These are phyloP conservation scores for Astyanax mexicanus DNA, from an alignment of 2,797 vertebrate species.

Conservation along the genomic window DNA sequence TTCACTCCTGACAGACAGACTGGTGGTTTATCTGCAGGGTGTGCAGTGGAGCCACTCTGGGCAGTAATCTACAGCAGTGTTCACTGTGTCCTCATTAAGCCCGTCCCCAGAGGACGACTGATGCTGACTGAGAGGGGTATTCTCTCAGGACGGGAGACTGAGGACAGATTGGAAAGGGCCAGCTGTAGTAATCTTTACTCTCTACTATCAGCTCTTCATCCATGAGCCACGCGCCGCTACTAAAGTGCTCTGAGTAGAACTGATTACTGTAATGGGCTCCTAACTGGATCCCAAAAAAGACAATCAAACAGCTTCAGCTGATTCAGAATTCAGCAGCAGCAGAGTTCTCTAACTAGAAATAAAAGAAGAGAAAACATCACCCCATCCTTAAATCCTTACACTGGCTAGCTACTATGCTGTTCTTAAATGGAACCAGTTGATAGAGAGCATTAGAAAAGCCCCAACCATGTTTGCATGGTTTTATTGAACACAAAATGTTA, in stretches of 20 bases:
- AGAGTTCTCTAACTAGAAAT: too few species aligned
- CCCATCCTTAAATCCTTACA: too few species aligned
- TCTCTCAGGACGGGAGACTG: constrained; percentile 63
- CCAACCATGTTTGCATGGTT: too few species aligned
- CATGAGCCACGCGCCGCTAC: constrained; percentile 63
- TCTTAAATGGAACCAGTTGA: too few species aligned
- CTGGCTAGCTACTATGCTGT: too few species aligned
- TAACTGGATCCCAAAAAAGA: too few species aligned
- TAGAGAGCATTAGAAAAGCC: too few species aligned
- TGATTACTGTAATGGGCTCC: too few species aligned
- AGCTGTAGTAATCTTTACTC: constrained; percentile 69
- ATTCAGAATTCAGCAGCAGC: too few species aligned
- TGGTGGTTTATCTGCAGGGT: constrained; percentile 14
- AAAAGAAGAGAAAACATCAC: too few species aligned
- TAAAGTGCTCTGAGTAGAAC: constrained; percentile 55
- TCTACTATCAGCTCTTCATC: constrained; percentile 70
- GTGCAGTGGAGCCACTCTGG: not conserved
- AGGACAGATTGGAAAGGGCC: constrained; percentile 76
- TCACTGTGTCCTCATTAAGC: constrained; percentile 7
- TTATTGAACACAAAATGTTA: too few species aligned
- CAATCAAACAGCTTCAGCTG: too few species aligned
- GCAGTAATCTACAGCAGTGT: constrained; percentile 25
- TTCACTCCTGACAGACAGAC: not conserved
- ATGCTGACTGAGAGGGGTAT: constrained; percentile 74
- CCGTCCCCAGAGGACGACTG: constrained; percentile 57